Conservation (phyloP, 1,140 invertebrate species). For the Rhyacophila brunnea region DNA sequence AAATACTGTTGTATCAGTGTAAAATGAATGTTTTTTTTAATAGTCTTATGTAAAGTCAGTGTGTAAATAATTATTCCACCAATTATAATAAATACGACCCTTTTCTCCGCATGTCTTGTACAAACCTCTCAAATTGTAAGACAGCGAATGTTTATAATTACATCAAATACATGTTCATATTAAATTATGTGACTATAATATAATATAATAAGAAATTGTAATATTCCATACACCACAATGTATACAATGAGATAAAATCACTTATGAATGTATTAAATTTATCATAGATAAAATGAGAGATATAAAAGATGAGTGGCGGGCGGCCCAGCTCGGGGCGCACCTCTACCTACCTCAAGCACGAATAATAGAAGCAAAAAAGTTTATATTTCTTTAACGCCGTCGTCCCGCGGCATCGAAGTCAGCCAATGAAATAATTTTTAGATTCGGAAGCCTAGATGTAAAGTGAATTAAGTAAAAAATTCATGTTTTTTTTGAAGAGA, state of each 20-base stretch:
- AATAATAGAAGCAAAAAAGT: neutral
- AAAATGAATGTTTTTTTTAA: too few species aligned
- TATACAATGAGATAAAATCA: constrained; percentile 36
- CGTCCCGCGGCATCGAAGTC: too few species aligned
- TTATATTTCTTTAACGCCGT: too few species aligned
- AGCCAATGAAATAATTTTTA: too few species aligned
- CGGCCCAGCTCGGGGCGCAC: neutral
- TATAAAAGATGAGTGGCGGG: constrained; percentile 8
- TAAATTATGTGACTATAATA: constrained; percentile 31
- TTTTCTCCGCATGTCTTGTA: constrained; percentile 11
- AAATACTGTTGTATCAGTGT: too few species aligned
- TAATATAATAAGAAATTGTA: constrained; percentile 30
- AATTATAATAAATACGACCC: neutral
- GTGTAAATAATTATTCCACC: too few species aligned
- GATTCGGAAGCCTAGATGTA: too few species aligned
- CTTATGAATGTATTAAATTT: constrained; percentile 27
- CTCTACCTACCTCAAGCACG: constrained; percentile 3
- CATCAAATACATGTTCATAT: constrained; percentile 33
- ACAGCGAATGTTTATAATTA: constrained; percentile 32
- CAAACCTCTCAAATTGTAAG: constrained; percentile 18
- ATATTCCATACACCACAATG: constrained; percentile 34
- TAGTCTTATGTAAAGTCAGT: too few species aligned
- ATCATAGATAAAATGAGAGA: constrained; percentile 21
- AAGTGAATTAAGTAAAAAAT: too few species aligned
- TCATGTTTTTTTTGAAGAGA: too few species aligned